These are phyloP conservation scores for Strigamia crassipes DNA, from an alignment of 2,888 invertebrate genomes.

Conservation along the genomic window DNA sequence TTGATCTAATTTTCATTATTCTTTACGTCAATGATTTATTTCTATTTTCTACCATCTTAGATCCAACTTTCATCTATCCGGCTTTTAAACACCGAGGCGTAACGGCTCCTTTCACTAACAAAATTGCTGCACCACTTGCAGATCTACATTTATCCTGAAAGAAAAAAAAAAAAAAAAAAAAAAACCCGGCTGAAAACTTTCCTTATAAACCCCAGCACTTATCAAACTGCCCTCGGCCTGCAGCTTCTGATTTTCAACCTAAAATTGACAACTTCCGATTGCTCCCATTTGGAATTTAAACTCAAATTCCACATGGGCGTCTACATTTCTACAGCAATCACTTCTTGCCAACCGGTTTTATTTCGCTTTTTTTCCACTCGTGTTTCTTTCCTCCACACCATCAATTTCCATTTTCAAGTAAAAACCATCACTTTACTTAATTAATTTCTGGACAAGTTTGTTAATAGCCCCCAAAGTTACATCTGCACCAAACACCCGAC, in stretches of 20 bases:
- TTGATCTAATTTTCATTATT: too few species aligned
- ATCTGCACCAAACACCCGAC: conserved; percentile 7
- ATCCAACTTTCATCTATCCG: too few species aligned
- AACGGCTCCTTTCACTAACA: too few species aligned
- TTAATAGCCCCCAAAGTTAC: not conserved
- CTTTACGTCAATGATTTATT: too few species aligned
- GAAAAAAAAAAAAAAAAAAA: too few species aligned
- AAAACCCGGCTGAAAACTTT: too few species aligned
- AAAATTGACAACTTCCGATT: not conserved
- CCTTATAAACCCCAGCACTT: too few species aligned
- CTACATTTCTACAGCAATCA: not conserved
- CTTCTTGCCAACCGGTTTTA: not conserved
- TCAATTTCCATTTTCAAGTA: not conserved
- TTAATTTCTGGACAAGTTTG: not conserved
- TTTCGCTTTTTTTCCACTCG: not conserved
- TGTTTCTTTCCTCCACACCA: not conserved
- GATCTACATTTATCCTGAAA: too few species aligned
- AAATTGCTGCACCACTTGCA: too few species aligned
- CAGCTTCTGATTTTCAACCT: not conserved
- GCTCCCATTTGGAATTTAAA: not conserved
- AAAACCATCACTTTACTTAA: not conserved
- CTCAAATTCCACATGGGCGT: not conserved
- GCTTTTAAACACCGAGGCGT: too few species aligned
- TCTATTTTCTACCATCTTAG: too few species aligned
- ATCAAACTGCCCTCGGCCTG: not conserved